Evolutionary conservation across 2,113 vertebrate genomes (phyloP).

Genomic region (Phalacrocorax brasilianus): DNA sequence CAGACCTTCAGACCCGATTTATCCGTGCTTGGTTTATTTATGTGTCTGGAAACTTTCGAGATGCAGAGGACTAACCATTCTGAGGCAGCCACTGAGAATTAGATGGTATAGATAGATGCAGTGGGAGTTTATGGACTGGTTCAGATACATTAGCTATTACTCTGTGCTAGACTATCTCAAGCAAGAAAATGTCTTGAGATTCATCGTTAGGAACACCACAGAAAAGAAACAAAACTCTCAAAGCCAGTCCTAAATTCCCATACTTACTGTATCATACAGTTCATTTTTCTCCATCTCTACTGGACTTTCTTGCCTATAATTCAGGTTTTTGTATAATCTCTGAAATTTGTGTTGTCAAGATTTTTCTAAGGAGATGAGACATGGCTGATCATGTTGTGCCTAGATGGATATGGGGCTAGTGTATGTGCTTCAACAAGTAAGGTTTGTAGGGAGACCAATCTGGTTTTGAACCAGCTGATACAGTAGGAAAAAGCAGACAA

Average conservation of each 20-base stretch:
- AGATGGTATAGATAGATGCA: neutral
- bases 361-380: neutral
- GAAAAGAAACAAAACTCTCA: neutral
- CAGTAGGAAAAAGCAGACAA: neutral
- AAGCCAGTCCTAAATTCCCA: neutral
- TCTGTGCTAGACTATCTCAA: neutral
- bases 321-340: neutral
- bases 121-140: neutral
- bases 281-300: neutral
- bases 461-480: neutral
- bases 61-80: neutral
- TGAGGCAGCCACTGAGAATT: neutral
- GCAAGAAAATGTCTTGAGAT: neutral
- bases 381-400: neutral
- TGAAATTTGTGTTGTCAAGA: neutral
- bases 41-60: slow-evolving; percentile 61
- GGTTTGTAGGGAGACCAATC: neutral
- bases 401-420: neutral
- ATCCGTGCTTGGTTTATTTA: slow-evolving; percentile 68
- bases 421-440: neutral
- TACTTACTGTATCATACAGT: neutral
- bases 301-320: neutral
- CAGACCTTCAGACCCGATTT: slow-evolving; percentile 58
- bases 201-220: neutral
- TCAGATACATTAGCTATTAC: neutral